Evolutionary conservation across 2,113 vertebrate species (phyloP), one percentile per base, ranked within the genome.

Genomic region (Pachypanchax playfairii): DNA sequence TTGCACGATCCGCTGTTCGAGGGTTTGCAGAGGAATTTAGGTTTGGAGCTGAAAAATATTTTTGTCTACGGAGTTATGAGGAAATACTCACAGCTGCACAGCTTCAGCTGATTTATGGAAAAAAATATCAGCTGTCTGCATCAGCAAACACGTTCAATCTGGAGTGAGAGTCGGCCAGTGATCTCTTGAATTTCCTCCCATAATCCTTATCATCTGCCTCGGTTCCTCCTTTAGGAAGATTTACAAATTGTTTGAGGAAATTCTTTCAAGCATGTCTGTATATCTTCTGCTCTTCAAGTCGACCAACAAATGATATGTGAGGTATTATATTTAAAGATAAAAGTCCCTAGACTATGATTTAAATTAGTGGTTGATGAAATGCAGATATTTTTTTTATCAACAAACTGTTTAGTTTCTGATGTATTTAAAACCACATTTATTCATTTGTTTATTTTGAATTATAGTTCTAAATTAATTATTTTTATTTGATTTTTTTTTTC

Each of bases 41-140:
- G n/a, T n/a, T n/a, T n/a, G n/a, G n/a, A n/a, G n/a, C n/a, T n/a
- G n/a, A n/a, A n/a, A n/a, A n/a, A n/a, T n/a, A n/a, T n/a, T n/a
- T 36, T 51, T 54, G 41, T 52, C 44, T 41, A n/a, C 21, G 22
- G 15, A 39, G 33, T 28, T 21, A 10, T 15, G 13, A 43, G 22
- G 46, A 57, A 41, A 57, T n/a, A 20, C 13, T 18, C 10, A 17
- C 59, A 52, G 42, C 25, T 51, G 1, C 9, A 33, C 24, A 43
- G 26, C 64, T 31, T 53, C 29, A 33, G 22, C 15, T 48, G 12
- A 70, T 70, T 70, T 51, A 53, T 61, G 46, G 38, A 36, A 29
- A 13, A n/a, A 35, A 26, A 8, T 50, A 1, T n/a, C 36, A 15
- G 33, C 20, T 5, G 21, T 25, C 17, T 24, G n/a, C n/a, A n/a